Percentiles rank a stretch among this genome's conserved stretches.
Conservation (phyloP, 2,113 vertebrate species). For the Mirounga angustirostris region DNA sequence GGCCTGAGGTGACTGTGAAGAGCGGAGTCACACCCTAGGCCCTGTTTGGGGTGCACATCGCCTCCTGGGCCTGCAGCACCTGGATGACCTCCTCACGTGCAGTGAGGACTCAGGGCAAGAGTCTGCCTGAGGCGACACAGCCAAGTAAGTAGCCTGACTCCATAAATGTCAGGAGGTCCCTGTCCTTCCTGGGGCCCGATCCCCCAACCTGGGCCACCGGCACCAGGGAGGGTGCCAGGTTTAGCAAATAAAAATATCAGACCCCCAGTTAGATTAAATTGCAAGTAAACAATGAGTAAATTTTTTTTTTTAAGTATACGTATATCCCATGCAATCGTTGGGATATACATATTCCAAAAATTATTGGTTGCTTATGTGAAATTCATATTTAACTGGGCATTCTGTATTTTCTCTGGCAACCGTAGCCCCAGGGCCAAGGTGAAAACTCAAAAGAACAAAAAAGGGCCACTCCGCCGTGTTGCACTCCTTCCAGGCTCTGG, state of each 20-base stretch:
- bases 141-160: neutral
- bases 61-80: neutral
- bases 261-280: neutral
- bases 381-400: neutral
- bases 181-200: no score
- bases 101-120: neutral
- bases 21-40: neutral
- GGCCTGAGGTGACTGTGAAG: neutral
- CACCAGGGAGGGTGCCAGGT: no score
- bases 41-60: neutral
- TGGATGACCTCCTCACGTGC: neutral
- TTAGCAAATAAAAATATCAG: neutral
- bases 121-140: neutral
- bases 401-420: neutral
- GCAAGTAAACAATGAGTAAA: neutral
- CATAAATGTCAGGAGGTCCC: neutral
- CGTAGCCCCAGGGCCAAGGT: neutral
- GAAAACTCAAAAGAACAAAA: neutral
- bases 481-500: accelerated
- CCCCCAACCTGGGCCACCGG: neutral
- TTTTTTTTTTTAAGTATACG: neutral
- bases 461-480: neutral
- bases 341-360: neutral
- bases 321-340: neutral
- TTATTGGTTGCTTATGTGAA: neutral